Evolutionary conservation across 2,797 vertebrate species (phyloP).

Genomic region (Salarias fasciatus): DNA sequence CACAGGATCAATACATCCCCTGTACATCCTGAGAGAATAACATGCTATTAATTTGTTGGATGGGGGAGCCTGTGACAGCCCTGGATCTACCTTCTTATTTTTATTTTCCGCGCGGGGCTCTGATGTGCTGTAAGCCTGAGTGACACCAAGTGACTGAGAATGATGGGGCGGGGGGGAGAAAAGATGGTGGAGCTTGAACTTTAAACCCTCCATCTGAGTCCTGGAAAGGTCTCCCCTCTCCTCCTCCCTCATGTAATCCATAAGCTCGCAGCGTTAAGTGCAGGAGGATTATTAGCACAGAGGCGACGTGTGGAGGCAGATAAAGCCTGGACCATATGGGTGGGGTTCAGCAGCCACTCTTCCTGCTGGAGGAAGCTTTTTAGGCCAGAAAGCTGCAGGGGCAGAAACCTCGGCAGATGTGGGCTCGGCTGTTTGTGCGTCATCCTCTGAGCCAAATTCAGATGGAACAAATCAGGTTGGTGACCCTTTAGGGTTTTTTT

Average conservation of each 20-base stretch:
- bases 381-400: neutral
- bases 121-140: slow-evolving; percentile 39
- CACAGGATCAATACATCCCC: slow-evolving; percentile 61
- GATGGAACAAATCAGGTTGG: no score
- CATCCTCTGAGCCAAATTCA: no score
- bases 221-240: slow-evolving; percentile 20
- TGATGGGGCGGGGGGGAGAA: no score
- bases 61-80: slow-evolving; percentile 13
- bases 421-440: neutral
- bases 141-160: slow-evolving; percentile 39
- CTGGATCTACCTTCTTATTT: slow-evolving; percentile 11
- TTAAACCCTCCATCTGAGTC: slow-evolving; percentile 50
- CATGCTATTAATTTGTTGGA: slow-evolving; percentile 51
- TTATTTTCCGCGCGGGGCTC: no score
- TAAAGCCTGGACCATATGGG: slow-evolving; percentile 40
- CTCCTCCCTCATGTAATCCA: slow-evolving; percentile 39
- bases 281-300: slow-evolving; percentile 55
- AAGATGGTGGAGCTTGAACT: slow-evolving; percentile 33
- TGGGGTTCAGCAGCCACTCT: neutral
- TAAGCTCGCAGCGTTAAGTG: slow-evolving; percentile 41
- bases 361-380: slow-evolving; percentile 16
- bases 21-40: slow-evolving; percentile 54
- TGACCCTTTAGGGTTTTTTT: no score
- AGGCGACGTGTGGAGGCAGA: slow-evolving; percentile 23
- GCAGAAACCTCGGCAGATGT: slow-evolving; percentile 18